These are phyloP conservation scores for Hydrotaea diabolus DNA, from an alignment of 2,888 invertebrate genomes.

Conservation along the genomic window DNA sequence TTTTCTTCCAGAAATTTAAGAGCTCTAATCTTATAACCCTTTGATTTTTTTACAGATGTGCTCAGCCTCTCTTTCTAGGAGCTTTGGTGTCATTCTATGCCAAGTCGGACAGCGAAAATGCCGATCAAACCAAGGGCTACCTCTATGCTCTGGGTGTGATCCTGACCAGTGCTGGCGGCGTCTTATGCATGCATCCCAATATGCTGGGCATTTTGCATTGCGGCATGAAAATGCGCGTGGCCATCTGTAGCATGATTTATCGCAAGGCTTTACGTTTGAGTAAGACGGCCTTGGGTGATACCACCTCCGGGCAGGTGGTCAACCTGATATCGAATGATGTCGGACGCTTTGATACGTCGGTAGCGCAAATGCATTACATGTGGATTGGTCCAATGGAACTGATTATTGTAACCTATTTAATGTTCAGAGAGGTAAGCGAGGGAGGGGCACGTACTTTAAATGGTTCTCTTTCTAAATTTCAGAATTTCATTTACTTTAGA, in stretches of 20 bases:
- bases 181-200: constrained; percentile 91
- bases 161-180: constrained; percentile 86
- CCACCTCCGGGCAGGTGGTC: constrained; percentile 88
- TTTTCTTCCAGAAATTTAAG: not conserved
- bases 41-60: constrained; percentile 81
- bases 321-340: constrained; percentile 98
- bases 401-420: constrained; percentile 87
- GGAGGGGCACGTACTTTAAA: no score
- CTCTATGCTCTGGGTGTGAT: constrained; percentile 88
- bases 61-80: constrained; percentile 85
- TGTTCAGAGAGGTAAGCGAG: constrained; percentile 81
- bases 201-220: constrained; percentile 87
- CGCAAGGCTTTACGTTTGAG: constrained; percentile 85
- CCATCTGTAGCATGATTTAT: constrained; percentile 86
- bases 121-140: constrained; percentile 83
- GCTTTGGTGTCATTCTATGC: constrained; percentile 83
- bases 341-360: constrained; percentile 84
- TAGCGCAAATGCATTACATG: constrained; percentile 93
- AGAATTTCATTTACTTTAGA: constrained; percentile 78
- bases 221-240: constrained; percentile 86
- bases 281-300: constrained; percentile 87
- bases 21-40: not conserved
- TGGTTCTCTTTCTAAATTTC: no score
- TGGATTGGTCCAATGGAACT: constrained; percentile 95
- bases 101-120: constrained; percentile 56